A percentile compares a stretch with the other conserved stretches of the same genome.
Evolutionary conservation across 2,797 vertebrate genomes (phyloP).

Genomic region (Selene dorsalis): DNA sequence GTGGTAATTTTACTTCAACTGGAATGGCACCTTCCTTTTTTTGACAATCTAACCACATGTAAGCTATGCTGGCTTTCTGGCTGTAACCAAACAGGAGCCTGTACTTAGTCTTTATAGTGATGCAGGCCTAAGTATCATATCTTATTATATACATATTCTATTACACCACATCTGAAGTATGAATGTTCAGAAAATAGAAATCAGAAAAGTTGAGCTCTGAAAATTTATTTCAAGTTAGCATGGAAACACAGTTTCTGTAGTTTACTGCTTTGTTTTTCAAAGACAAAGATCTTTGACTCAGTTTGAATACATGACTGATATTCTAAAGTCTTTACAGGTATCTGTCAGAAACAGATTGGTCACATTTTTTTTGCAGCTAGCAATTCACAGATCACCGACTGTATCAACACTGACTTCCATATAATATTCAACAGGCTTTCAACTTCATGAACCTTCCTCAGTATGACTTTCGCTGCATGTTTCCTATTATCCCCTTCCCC

Average conservation of each 20-base stretch:
- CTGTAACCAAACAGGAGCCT: not conserved
- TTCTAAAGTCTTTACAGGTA: not conserved
- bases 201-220: not conserved
- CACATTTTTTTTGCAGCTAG: not conserved
- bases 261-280: not conserved
- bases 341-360: not conserved
- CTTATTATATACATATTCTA: too few relatives aligned
- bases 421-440: not conserved
- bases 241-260: not conserved
- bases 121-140: not conserved
- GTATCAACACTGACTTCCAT: not conserved
- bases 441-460: not conserved
- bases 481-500: not conserved
- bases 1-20: too few relatives aligned
- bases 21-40: too few relatives aligned
- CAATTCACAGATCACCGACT: not conserved
- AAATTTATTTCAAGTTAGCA: conserved; percentile 8
- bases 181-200: not conserved
- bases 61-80: too few relatives aligned
- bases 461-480: not conserved
- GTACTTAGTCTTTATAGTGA: not conserved
- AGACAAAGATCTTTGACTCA: not conserved
- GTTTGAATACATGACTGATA: not conserved
- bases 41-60: too few relatives aligned
- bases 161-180: not conserved